phyloP scores from a whole-genome alignment of 2,113 vertebrate genomes.

The Gila orcuttii region DNA sequence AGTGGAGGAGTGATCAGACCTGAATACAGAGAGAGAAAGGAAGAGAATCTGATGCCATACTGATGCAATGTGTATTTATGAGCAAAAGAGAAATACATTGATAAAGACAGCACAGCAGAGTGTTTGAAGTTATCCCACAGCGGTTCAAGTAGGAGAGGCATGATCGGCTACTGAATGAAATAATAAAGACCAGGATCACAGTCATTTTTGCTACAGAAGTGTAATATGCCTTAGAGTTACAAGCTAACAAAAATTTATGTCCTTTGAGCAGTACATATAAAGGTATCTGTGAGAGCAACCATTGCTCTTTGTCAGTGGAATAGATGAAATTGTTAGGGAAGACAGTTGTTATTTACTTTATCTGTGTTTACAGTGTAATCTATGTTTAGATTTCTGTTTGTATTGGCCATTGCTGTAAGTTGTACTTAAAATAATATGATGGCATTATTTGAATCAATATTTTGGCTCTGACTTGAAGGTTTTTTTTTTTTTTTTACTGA shows the following conservation, averaged over 20 bases:
- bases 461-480: background rate
- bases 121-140: slow-evolving; percentile 40
- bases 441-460: background rate
- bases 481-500: background rate
- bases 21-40: slow-evolving; percentile 40
- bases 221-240: background rate
- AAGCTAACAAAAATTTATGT: background rate
- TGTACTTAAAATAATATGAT: background rate
- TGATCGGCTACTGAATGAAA: slow-evolving; percentile 25
- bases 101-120: slow-evolving; percentile 35
- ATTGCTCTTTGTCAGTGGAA: background rate
- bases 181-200: slow-evolving; percentile 24
- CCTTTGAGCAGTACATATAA: background rate
- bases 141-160: slow-evolving; percentile 42
- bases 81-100: slow-evolving; percentile 15
- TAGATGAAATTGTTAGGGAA: background rate
- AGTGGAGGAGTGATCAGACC: slow-evolving; percentile 44
- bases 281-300: background rate
- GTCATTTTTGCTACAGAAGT: background rate
- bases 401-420: no score
- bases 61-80: slow-evolving; percentile 53
- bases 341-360: background rate
- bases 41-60: slow-evolving; percentile 52
- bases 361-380: background rate
- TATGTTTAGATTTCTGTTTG: background rate